Evolutionary conservation across 2,888 invertebrate genomes (phyloP).

Genomic region (Tipula lateralis): DNA sequence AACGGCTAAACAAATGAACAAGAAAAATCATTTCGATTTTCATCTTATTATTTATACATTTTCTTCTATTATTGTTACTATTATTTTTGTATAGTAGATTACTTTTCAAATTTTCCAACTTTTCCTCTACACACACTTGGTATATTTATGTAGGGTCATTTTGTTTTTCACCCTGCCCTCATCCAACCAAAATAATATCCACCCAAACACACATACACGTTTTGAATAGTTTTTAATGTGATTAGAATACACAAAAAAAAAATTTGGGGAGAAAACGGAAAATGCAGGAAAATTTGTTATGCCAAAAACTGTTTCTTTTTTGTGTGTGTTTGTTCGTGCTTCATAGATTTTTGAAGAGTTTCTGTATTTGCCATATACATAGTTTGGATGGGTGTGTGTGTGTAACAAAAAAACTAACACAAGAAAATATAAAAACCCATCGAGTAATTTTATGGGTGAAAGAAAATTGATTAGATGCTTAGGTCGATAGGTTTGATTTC

Average conservation of each 20-base stretch:
- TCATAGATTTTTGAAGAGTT: neutral
- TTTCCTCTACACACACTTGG: neutral
- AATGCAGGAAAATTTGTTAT: neutral
- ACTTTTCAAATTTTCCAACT: neutral
- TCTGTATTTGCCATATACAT: neutral
- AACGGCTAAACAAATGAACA: constrained; percentile 9
- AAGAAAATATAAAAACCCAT: neutral
- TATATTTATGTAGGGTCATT: neutral
- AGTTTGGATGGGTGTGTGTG: neutral
- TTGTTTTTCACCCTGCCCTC: neutral
- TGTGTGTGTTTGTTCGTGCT: neutral
- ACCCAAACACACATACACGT: neutral
- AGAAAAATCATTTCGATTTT: neutral
- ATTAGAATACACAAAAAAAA: neutral
- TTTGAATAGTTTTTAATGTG: neutral
- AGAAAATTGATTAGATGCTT: constrained; percentile 13
- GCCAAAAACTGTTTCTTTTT: neutral
- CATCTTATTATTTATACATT: constrained; percentile 3
- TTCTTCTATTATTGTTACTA: neutral
- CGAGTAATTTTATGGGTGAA: constrained; percentile 19
- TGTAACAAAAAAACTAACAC: neutral
- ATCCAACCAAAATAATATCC: neutral
- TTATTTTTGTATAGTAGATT: neutral
- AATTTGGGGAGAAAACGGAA: neutral
- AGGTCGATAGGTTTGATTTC: neutral